A percentile compares a stretch with the other conserved stretches of the same genome.
These are phyloP conservation scores for Neoniphon sammara DNA, from an alignment of 2,797 vertebrate species.

Conservation along the genomic window DNA sequence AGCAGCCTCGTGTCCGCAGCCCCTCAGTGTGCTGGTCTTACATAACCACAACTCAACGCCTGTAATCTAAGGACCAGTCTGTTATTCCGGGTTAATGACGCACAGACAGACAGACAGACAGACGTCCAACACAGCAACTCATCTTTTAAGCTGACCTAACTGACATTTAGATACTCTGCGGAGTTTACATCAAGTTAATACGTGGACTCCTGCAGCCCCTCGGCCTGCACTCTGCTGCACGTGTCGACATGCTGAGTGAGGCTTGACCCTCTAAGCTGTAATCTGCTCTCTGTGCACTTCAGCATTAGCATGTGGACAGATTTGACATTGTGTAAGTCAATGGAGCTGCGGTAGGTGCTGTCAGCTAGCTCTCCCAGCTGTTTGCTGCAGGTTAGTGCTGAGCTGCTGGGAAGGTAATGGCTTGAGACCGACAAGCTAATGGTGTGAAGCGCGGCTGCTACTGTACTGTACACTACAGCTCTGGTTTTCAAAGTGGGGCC, in stretches of 20 bases:
- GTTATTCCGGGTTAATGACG: constrained; percentile 52
- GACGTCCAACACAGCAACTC: constrained; percentile 1
- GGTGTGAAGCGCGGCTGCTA: constrained; percentile 26
- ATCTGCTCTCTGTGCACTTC: constrained; percentile 64
- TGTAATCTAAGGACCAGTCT: constrained; percentile 53
- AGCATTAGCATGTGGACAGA: constrained; percentile 57
- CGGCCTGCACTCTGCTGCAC: constrained; percentile 11
- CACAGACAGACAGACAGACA: constrained; percentile 26
- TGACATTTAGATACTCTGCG: constrained; percentile 22
- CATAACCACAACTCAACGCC: constrained; percentile 46
- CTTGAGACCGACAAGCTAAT: constrained; percentile 42
- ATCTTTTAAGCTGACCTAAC: constrained; percentile 42
- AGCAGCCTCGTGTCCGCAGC: constrained; percentile 35
- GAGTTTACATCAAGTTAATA: constrained; percentile 38
- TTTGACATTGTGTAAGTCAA: constrained; percentile 63
- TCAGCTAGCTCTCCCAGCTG: constrained; percentile 54
- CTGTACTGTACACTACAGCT: no score
- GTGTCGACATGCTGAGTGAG: constrained; percentile 29
- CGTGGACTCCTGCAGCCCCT: constrained; percentile 28
- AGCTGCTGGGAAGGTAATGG: constrained; percentile 50
- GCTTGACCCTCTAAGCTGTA: constrained; percentile 59
- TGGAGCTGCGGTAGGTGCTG: constrained; percentile 23
- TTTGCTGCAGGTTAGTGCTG: constrained; percentile 53
- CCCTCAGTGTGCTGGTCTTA: constrained; percentile 39
- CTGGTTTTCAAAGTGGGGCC: no score